Evolutionary conservation across 2,797 vertebrate species (phyloP), one percentile per base, ranked within the genome.

Genomic region (Scarus forsteni): DNA sequence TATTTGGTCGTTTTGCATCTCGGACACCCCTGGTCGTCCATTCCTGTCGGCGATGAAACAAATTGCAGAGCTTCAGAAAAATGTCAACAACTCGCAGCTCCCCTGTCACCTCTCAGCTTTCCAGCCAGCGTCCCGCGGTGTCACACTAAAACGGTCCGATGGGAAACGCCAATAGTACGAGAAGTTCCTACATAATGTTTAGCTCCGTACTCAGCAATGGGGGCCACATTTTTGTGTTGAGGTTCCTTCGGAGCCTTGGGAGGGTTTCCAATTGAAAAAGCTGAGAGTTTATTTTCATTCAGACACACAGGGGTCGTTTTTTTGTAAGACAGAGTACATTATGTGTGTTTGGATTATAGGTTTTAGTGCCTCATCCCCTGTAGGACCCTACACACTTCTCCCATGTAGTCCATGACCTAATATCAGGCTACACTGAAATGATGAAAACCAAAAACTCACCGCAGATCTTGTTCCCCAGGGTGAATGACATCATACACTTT

Each of bases 1-100:
- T 99, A 99, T 56, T 99, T 99, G 64, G 98, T 99, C 53, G 98
- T 99, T 91, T 99, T 99, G 85, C 98, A 99, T 45, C 97, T 92
- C 65, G 98, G 98, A 46, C 98, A 99, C 8, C 97, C 95, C 83
- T 96, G 95, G 66, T 99, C 97, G 61, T 99, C 97, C 98, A 99
- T 99, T 67, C 75, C 77, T 84, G 64, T 8, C 14, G 13, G 38
- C 7, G 43, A 27, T 5, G 44, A 70, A 48, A 70, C 54, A 42
- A 65, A 64, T 9, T 11, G 42, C 14, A 44, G 50, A n/a, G 5
- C 34, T 39, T 8, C 0, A 43, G 11, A 70, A 66, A 69, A 51
- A 60, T 44, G 61, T 67, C 64, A 86, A 83, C 75, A 84, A 60
- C 36, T 1, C 13, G 40, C 42, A 45, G 45, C 46, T 51, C 43